Conservation (phyloP, 2,797 vertebrate genomes). For the Delichon dasypus region DNA sequence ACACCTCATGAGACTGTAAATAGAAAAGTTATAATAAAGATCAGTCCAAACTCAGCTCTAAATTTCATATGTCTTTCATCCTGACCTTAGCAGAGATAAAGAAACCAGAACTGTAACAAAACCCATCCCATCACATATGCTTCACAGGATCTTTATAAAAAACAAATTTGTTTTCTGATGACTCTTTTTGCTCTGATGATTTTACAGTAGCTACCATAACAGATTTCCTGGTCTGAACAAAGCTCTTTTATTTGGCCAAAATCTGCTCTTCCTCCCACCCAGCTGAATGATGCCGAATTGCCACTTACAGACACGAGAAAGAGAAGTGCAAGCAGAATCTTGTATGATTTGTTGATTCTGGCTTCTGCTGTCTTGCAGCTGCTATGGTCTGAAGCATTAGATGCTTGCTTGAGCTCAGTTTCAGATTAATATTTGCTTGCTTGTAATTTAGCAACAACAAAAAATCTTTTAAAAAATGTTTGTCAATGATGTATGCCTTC, state of each 20-base stretch:
- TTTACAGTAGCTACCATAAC: not conserved
- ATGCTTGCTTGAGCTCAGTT: not conserved
- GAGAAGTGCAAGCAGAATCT: not conserved
- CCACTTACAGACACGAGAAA: not conserved
- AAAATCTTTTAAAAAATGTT: not conserved
- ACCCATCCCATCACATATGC: not conserved
- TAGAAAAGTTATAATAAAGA: too few relatives aligned
- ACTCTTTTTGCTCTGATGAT: not conserved
- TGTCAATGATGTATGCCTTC: not conserved
- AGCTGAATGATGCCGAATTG: not conserved
- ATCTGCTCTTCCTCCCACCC: not conserved
- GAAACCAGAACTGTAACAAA: not conserved
- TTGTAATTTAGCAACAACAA: not conserved
- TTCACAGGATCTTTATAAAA: not conserved
- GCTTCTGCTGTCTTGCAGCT: constrained; percentile 23
- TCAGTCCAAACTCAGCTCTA: too few relatives aligned
- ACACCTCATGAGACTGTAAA: too few relatives aligned
- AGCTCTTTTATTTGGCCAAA: constrained; percentile 6
- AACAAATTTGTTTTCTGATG: not conserved
- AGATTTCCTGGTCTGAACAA: constrained; percentile 32
- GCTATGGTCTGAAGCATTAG: not conserved
- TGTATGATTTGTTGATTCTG: constrained; percentile 7
- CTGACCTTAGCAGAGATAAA: too few relatives aligned
- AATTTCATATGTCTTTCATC: too few relatives aligned
- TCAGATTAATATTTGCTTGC: not conserved